Percentiles rank a stretch among this genome's conserved stretches.
Conservation (phyloP, 2,797 vertebrate species). For the Alauda arvensis region DNA sequence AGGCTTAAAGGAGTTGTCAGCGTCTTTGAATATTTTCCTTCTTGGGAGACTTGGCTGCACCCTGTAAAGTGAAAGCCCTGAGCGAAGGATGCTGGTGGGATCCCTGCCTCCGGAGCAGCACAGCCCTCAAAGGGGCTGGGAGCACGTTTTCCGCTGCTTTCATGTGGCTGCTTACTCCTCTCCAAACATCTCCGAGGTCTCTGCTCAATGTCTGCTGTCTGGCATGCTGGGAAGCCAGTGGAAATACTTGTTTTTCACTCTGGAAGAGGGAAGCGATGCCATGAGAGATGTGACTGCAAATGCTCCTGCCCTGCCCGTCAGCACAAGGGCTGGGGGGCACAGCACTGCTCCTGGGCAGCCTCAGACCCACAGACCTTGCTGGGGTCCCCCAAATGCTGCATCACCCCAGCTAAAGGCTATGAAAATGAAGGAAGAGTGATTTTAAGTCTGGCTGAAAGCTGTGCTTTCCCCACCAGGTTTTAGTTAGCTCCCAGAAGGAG, state of each 20-base stretch:
- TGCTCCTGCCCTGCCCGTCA: not conserved
- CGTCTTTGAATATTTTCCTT: not conserved
- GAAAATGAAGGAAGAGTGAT: not conserved
- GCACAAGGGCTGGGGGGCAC: not conserved
- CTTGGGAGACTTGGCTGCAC: slow-evolving; percentile 17
- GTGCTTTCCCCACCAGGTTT: not conserved
- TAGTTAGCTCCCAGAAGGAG: not conserved
- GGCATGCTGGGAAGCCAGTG: not conserved
- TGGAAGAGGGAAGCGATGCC: not conserved
- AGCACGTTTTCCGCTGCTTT: slow-evolving; percentile 11
- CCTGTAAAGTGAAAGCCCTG: not conserved
- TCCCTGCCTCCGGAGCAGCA: not conserved
- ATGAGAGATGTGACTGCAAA: not conserved
- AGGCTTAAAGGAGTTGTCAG: slow-evolving; percentile 15
- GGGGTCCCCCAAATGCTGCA: not conserved
- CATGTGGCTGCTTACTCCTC: slow-evolving; percentile 23
- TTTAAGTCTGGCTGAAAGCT: not conserved
- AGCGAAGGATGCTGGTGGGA: not conserved
- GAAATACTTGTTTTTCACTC: not conserved
- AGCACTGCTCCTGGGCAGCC: not conserved
- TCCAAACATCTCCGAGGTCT: not conserved
- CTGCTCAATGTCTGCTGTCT: slow-evolving; percentile 11
- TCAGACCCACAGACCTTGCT: not conserved
- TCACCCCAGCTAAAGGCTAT: not conserved
- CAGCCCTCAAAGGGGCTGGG: not conserved